Base-by-base conservation (phyloP, 2,113 vertebrate genomes). In the Micromys minutus region DNA sequence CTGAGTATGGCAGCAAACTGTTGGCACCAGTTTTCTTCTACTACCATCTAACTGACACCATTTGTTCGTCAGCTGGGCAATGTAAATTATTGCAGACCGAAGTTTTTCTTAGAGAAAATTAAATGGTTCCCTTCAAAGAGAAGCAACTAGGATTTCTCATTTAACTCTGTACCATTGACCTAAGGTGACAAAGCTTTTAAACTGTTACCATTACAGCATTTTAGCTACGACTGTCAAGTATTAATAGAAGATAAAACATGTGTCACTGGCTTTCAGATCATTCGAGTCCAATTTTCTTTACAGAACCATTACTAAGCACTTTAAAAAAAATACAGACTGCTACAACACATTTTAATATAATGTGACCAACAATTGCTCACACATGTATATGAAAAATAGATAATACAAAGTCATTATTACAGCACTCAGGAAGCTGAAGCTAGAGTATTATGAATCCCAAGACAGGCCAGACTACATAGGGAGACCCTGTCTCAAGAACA, bases 31-130 rank as follows among this genome's bases (percentile, higher is more conserved):
- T 39, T 29, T 4, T 21, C 74, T 6, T 42, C 65, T 10, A 7
- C 26, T n/a, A 17, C 0, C 2, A 8, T 71, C 15, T 10, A 24
- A 47, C 7, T 0, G 19, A 0, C 4, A 59, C 5, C 0, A 22
- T 45, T 45, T 76, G 36, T 17, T 74, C 87, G 47, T 34, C 7
- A 22, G n/a, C 19, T 34, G 26, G 50, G n/a, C n/a, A 45, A 15
- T 24, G 50, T 26, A 24, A 50, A 13, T 17, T 10, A 36, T 34
- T 72, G n/a, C 5, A 75, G 45, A 63, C 3, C 1, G 50, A 39
- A 76, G 61, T 76, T 76, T 31, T 76, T 45, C 45, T 76, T 47
- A 76, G 6, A 76, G 67, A 76, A 76, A 76, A 50, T 69, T 45
- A 19, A 52, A 55, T 80, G 50, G 34, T 9, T 80, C 16, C 45